Percentiles rank a stretch among this genome's conserved stretches.
These are phyloP conservation scores for Perdita meconis DNA, from an alignment of 2,888 invertebrate species.

Conservation along the genomic window DNA sequence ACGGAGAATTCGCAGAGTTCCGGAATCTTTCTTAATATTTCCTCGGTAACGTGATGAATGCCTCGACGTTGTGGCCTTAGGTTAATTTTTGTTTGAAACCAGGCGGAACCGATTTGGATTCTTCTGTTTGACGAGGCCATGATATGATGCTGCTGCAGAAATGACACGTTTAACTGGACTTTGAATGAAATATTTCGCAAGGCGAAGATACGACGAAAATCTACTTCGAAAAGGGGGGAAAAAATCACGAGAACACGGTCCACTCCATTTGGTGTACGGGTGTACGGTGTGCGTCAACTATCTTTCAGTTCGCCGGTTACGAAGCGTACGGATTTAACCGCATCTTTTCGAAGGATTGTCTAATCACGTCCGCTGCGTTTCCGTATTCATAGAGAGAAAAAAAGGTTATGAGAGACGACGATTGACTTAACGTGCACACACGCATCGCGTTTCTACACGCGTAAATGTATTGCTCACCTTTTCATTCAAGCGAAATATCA, in stretches of 20 bases:
- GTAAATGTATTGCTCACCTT: constrained; percentile 48
- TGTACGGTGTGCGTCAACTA: constrained; percentile 42
- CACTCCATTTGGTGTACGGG: constrained; percentile 62
- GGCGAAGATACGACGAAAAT: constrained; percentile 45
- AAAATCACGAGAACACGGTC: constrained; percentile 60
- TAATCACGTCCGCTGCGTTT: constrained; percentile 54
- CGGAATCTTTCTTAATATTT: constrained; percentile 96
- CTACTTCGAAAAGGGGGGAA: constrained; percentile 53
- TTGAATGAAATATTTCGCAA: constrained; percentile 34
- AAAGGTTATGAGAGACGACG: constrained; percentile 83
- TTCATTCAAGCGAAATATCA: constrained; percentile 49
- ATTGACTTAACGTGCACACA: constrained; percentile 78
- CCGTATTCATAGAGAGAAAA: constrained; percentile 67
- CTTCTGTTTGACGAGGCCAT: constrained; percentile 94
- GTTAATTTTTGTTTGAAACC: constrained; percentile 99
- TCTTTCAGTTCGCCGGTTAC: constrained; percentile 49
- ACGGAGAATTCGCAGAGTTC: constrained; percentile 97
- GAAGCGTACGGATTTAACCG: constrained; percentile 52
- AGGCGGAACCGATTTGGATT: constrained; percentile 97
- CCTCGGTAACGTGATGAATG: constrained; percentile 98
- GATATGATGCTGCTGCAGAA: constrained; percentile 73
- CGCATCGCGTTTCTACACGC: constrained; percentile 57
- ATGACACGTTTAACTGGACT: constrained; percentile 54
- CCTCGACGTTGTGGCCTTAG: constrained; percentile 98
- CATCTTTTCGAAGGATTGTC: constrained; percentile 61